phyloP scores from a whole-genome alignment of 2,113 vertebrate genomes.

The Syngnathus typhle region DNA sequence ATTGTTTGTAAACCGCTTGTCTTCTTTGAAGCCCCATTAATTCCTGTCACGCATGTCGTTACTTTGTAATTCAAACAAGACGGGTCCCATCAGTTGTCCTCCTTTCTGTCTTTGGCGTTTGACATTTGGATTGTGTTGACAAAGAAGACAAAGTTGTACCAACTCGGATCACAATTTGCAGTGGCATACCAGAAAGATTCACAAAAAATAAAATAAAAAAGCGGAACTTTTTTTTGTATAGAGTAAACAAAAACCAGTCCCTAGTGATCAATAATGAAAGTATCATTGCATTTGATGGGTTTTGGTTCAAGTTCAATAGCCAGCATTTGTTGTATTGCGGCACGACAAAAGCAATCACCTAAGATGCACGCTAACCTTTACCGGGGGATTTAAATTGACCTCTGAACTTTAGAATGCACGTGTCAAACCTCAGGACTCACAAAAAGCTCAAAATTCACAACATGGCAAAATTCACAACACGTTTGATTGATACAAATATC shows the following conservation, averaged over 20 bases:
- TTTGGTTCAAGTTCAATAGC: background rate
- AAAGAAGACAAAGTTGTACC: slow-evolving; percentile 6
- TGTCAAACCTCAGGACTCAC: background rate
- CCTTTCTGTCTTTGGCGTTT: background rate
- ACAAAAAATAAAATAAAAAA: background rate
- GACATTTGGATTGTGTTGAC: slow-evolving; percentile 18
- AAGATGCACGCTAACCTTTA: no score
- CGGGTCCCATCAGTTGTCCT: background rate
- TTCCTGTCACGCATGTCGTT: slow-evolving; percentile 24
- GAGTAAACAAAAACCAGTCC: background rate
- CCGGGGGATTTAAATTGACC: background rate
- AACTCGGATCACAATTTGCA: background rate
- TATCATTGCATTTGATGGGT: background rate
- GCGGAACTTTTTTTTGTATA: background rate
- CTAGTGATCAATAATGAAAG: background rate
- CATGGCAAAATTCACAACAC: background rate
- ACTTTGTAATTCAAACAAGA: slow-evolving; percentile 35
- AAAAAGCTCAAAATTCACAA: background rate
- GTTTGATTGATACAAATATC: no score
- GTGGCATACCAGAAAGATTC: background rate
- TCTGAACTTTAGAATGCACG: background rate
- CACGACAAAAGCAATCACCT: no score
- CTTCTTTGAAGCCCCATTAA: slow-evolving; percentile 20
- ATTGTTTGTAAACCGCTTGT: slow-evolving; percentile 36
- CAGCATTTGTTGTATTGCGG: background rate